A percentile compares a stretch with the other conserved stretches of the same genome.
Evolutionary conservation across 2,797 vertebrate genomes (phyloP).

Genomic region (Apogon talboti): DNA sequence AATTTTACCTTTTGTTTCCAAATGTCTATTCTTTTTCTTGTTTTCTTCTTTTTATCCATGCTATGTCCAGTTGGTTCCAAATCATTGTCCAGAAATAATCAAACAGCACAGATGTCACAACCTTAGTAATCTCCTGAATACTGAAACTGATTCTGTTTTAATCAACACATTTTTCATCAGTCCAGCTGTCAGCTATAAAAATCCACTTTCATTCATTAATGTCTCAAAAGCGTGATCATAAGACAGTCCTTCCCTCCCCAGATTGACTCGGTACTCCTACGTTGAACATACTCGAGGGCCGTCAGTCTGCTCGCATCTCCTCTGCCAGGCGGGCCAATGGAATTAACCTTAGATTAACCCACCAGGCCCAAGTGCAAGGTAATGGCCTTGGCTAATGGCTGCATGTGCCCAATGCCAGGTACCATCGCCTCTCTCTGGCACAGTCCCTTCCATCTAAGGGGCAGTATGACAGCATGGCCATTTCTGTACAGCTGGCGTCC

Average conservation of each 20-base stretch:
- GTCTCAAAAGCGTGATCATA: constrained; percentile 46
- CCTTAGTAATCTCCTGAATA: constrained; percentile 27
- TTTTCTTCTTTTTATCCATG: background rate
- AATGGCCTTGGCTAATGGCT: constrained; percentile 77
- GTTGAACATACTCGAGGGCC: constrained; percentile 50
- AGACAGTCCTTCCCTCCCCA: constrained; percentile 27
- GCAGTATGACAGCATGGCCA: constrained; percentile 71
- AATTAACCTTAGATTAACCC: constrained; percentile 84
- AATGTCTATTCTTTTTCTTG: background rate
- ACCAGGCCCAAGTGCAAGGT: constrained; percentile 72
- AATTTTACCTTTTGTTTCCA: background rate
- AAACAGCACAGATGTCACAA: constrained; percentile 1
- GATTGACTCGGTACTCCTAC: constrained; percentile 46
- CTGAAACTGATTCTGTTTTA: constrained; percentile 14
- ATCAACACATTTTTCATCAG: constrained; percentile 34
- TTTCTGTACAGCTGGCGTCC: constrained; percentile 75
- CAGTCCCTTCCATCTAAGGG: constrained; percentile 66
- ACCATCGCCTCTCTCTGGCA: constrained; percentile 73
- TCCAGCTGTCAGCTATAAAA: constrained; percentile 35
- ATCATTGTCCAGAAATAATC: constrained; percentile 5
- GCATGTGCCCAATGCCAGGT: constrained; percentile 76
- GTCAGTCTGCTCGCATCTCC: constrained; percentile 68
- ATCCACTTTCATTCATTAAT: constrained; percentile 48
- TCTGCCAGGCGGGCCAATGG: constrained; percentile 69
- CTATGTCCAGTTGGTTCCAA: background rate